A percentile compares a stretch with the other conserved stretches of the same genome.
Evolutionary conservation across 2,888 invertebrate species (phyloP).

Genomic region (Fragum whitleyi): DNA sequence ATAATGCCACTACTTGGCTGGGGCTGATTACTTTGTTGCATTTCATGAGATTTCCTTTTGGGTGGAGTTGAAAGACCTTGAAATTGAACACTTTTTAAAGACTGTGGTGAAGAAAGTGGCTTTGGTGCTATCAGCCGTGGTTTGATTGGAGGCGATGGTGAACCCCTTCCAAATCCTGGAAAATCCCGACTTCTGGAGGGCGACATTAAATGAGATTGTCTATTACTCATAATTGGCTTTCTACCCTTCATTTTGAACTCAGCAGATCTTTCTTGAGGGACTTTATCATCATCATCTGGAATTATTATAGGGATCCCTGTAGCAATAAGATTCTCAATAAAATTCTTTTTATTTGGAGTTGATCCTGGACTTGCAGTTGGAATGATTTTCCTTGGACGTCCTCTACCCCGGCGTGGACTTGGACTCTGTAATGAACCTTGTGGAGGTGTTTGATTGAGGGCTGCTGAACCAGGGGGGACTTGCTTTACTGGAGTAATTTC

Average conservation of each 20-base stretch:
- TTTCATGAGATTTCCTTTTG: too few species aligned
- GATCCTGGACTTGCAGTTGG: background rate
- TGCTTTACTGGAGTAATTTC: constrained; percentile 14
- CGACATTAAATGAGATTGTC: background rate
- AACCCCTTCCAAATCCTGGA: background rate
- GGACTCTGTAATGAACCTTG: background rate
- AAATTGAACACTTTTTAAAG: too few species aligned
- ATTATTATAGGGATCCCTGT: constrained; percentile 58
- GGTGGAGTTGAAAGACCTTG: too few species aligned
- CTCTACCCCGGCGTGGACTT: background rate
- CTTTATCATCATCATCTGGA: constrained; percentile 51
- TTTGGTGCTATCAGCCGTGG: background rate
- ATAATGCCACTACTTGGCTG: too few species aligned
- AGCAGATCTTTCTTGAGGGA: constrained; percentile 3
- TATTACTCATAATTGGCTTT: background rate
- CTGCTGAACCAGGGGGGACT: background rate
- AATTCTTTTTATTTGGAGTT: constrained; percentile 37
- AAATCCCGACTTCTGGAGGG: background rate
- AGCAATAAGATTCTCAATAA: constrained; percentile 58
- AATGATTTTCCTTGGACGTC: background rate
- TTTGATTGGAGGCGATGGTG: background rate
- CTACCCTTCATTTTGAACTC: too few species aligned
- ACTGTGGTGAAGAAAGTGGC: background rate
- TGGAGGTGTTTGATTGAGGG: background rate
- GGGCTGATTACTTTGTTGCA: too few species aligned